Percentiles rank a stretch among this genome's conserved stretches.
Conservation (phyloP, 1,140 invertebrate species). For the Drosophila pachea region DNA sequence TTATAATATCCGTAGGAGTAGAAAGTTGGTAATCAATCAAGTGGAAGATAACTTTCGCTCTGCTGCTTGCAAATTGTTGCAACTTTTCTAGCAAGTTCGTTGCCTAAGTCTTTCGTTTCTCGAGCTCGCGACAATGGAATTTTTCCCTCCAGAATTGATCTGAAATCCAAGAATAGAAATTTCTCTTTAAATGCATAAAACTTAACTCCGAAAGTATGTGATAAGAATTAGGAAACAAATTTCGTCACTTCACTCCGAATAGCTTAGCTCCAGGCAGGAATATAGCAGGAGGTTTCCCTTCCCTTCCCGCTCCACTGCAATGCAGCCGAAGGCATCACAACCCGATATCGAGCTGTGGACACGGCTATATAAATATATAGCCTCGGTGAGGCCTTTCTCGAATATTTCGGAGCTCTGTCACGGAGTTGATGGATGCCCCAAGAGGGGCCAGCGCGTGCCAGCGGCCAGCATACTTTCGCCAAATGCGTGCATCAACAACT, state of each 20-base stretch:
- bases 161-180: neutral
- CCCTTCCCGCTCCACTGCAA: too few relatives aligned
- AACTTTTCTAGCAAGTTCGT: constrained; percentile 65
- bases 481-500: constrained; percentile 32
- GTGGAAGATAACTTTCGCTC: constrained; percentile 72
- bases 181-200: too few relatives aligned
- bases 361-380: neutral
- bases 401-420: neutral
- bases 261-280: too few relatives aligned
- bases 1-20: constrained; percentile 70
- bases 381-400: neutral
- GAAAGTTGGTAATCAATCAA: constrained; percentile 74
- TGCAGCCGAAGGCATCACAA: too few relatives aligned
- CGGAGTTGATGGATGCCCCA: neutral
- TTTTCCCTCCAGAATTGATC: constrained; percentile 20
- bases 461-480: constrained; percentile 55
- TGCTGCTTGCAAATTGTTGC: constrained; percentile 53
- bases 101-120: constrained; percentile 63
- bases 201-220: too few relatives aligned
- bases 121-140: constrained; percentile 19
- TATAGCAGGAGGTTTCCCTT: too few relatives aligned
- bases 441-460: constrained; percentile 4
- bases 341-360: too few relatives aligned
- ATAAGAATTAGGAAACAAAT: too few relatives aligned
- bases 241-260: too few relatives aligned